Evolutionary conservation across 2,888 invertebrate species (phyloP).

Genomic region (Cremastinae sp.): DNA sequence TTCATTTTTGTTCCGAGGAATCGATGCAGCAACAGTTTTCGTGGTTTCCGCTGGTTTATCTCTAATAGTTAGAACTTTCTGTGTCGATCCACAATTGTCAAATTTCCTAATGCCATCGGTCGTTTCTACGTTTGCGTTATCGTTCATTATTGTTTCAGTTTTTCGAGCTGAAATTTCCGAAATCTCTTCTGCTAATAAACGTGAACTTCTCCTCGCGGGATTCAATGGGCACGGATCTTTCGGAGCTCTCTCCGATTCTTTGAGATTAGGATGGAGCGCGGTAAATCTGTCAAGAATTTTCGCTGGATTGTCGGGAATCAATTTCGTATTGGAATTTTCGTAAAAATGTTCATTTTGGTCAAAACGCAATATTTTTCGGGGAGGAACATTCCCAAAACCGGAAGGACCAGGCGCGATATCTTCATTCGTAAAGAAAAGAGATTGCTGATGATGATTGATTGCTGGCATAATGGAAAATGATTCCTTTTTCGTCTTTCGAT

Average conservation of each 20-base stretch:
- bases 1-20: slow-evolving; percentile 27
- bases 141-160: slow-evolving; percentile 2
- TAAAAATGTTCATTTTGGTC: slow-evolving; percentile 39
- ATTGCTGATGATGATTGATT: too few relatives aligned
- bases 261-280: slow-evolving; percentile 62
- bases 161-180: slow-evolving; percentile 60
- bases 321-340: slow-evolving; percentile 12
- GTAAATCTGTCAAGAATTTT: slow-evolving; percentile 56
- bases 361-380: slow-evolving; percentile 54
- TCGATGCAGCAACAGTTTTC: not conserved
- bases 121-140: slow-evolving; percentile 7
- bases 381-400: slow-evolving; percentile 33
- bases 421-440: slow-evolving; percentile 44
- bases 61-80: slow-evolving; percentile 51
- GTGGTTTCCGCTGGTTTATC: slow-evolving; percentile 32
- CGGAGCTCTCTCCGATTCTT: slow-evolving; percentile 61
- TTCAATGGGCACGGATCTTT: slow-evolving; percentile 63
- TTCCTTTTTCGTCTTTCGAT: not conserved
- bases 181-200: slow-evolving; percentile 63
- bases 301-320: slow-evolving; percentile 18
- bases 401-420: slow-evolving; percentile 28
- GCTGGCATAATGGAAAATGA: slow-evolving; percentile 37
- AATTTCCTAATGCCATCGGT: slow-evolving; percentile 16
- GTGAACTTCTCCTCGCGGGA: slow-evolving; percentile 42
- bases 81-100: slow-evolving; percentile 12